Conservation (phyloP, 2,888 invertebrate species). For the Drosophila gaucha region DNA sequence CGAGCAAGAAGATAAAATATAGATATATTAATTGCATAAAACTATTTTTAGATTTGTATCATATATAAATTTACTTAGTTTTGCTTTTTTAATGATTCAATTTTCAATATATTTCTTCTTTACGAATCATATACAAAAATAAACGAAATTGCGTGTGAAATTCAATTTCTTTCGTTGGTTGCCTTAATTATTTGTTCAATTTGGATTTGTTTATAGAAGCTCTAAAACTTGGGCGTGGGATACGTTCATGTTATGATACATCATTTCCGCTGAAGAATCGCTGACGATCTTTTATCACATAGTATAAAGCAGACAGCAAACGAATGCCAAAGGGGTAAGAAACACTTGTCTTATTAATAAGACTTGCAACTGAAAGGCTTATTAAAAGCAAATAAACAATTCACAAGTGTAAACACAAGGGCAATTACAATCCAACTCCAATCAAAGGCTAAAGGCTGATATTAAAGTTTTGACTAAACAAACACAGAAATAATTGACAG, state of each 20-base stretch:
- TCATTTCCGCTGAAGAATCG: constrained; percentile 59
- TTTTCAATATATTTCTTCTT: constrained; percentile 6
- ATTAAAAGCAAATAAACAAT: constrained; percentile 55
- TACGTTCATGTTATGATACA: constrained; percentile 51
- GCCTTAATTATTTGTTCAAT: constrained; percentile 27
- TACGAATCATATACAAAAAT: constrained; percentile 49
- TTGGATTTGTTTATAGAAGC: constrained; percentile 65
- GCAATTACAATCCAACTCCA: constrained; percentile 23
- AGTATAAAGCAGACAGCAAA: constrained; percentile 13
- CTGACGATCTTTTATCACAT: constrained; percentile 35
- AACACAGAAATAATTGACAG: constrained; percentile 1
- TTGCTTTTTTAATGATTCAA: neutral
- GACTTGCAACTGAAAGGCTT: constrained; percentile 20
- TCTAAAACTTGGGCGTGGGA: constrained; percentile 55
- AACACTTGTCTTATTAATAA: constrained; percentile 54
- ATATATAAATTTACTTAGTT: neutral
- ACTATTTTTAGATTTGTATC: too few species aligned
- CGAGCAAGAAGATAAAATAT: neutral
- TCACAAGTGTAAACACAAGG: constrained; percentile 32
- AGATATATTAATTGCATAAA: neutral
- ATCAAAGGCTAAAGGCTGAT: constrained; percentile 25
- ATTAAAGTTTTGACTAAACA: too few species aligned
- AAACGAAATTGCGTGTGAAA: constrained; percentile 69
- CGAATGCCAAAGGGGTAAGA: too few species aligned
- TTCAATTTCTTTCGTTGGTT: constrained; percentile 44